These are phyloP conservation scores for Pedionomus torquatus DNA, from an alignment of 2,113 vertebrate genomes.

Conservation along the genomic window DNA sequence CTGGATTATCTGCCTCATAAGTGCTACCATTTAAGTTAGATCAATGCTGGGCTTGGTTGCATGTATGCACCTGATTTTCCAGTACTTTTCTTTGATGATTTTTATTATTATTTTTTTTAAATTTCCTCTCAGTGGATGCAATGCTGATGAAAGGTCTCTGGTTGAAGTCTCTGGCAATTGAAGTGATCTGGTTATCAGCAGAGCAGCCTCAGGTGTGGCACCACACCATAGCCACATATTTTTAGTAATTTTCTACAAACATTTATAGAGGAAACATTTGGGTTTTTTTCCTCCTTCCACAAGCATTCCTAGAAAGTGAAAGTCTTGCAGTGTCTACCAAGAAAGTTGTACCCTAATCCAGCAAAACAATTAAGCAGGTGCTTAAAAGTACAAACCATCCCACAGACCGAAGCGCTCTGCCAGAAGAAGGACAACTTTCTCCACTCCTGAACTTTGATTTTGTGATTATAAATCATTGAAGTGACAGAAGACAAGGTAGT, in stretches of 20 bases:
- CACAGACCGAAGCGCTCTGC: neutral
- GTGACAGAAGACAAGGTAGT: neutral
- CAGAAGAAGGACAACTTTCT: neutral
- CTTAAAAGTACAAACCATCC: constrained; percentile 7
- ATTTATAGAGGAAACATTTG: neutral
- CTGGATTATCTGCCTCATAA: constrained; percentile 4
- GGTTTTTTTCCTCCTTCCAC: constrained; percentile 4
- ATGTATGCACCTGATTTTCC: neutral
- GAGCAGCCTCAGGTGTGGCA: neutral
- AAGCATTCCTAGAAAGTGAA: neutral
- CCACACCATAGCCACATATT: neutral
- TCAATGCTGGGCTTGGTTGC: neutral
- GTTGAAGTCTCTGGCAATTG: neutral
- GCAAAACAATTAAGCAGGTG: neutral
- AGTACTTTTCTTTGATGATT: neutral
- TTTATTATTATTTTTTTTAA: neutral
- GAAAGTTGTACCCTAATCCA: neutral
- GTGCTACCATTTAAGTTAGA: neutral
- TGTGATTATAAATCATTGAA: neutral
- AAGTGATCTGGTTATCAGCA: neutral
- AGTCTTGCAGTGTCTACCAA: neutral
- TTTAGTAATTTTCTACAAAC: constrained; percentile 32
- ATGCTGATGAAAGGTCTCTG: neutral
- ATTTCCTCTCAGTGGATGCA: neutral
- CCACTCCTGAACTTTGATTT: neutral